phyloP scores from a whole-genome alignment of 2,113 vertebrate species.

The Salminus brasiliensis region DNA sequence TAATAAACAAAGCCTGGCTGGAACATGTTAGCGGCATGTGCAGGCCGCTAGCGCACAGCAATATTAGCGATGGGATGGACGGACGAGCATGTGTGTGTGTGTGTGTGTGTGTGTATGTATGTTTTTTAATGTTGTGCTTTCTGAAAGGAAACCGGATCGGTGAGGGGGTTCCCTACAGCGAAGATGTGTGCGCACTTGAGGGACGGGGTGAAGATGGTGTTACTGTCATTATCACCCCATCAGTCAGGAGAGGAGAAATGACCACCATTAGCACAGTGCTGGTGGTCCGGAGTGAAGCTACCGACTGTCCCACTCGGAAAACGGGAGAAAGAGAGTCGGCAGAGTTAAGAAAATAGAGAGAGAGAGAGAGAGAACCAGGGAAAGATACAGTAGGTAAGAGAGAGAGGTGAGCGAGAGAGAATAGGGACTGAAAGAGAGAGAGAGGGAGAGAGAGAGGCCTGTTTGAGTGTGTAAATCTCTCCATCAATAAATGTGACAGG shows the following conservation, averaged over 20 bases:
- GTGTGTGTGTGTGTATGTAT: too few relatives aligned
- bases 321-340: background rate
- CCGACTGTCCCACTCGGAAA: background rate
- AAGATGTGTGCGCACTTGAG: background rate
- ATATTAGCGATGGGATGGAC: background rate
- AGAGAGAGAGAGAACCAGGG: slow-evolving; percentile 50
- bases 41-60: background rate
- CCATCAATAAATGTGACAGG: slow-evolving; percentile 63
- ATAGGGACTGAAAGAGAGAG: too few relatives aligned
- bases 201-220: slow-evolving; percentile 27
- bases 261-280: background rate
- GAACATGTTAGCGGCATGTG: slow-evolving; percentile 37
- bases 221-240: slow-evolving; percentile 44
- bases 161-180: background rate
- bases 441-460: background rate
- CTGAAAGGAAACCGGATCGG: slow-evolving; percentile 16
- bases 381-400: background rate
- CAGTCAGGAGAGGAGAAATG: slow-evolving; percentile 32
- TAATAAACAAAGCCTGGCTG: slow-evolving; percentile 24
- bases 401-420: background rate
- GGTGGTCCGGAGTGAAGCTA: slow-evolving; percentile 31
- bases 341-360: slow-evolving; percentile 65
- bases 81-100: slow-evolving; percentile 4
- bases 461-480: slow-evolving; percentile 54
- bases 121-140: background rate